These are phyloP conservation scores for Oreochromis aureus DNA, from an alignment of 2,113 vertebrate species.

Conservation along the genomic window DNA sequence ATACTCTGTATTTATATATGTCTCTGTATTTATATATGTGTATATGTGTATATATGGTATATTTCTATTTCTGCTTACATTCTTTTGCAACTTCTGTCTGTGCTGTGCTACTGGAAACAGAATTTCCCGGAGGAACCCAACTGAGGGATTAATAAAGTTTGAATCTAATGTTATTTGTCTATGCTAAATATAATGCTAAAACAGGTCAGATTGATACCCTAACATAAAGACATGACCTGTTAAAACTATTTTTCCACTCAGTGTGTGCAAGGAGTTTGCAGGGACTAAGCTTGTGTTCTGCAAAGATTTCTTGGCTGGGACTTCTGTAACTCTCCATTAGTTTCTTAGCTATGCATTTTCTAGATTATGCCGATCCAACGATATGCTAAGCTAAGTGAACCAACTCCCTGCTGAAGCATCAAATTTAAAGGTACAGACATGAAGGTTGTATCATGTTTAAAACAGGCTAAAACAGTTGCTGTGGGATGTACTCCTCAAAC, in stretches of 20 bases:
- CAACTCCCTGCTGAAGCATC: not conserved
- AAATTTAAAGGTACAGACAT: not conserved
- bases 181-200: not conserved
- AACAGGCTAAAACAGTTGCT: not conserved
- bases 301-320: not conserved
- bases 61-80: fast-evolving
- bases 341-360: not conserved
- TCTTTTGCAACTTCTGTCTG: not conserved
- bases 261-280: too few relatives aligned
- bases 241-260: not conserved
- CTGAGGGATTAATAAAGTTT: not conserved
- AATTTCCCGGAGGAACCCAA: not conserved
- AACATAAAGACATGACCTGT: not conserved
- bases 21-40: not conserved
- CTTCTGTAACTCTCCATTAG: not conserved
- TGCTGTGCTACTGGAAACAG: not conserved
- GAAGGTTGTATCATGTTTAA: not conserved
- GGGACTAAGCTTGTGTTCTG: not conserved
- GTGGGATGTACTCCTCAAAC: constrained; percentile 11
- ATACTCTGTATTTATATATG: not conserved
- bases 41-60: not conserved
- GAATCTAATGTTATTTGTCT: not conserved
- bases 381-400: not conserved
- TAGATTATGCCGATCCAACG: not conserved
- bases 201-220: not conserved